Conservation (phyloP, 2,113 vertebrate genomes). For the Cygnus atratus region DNA sequence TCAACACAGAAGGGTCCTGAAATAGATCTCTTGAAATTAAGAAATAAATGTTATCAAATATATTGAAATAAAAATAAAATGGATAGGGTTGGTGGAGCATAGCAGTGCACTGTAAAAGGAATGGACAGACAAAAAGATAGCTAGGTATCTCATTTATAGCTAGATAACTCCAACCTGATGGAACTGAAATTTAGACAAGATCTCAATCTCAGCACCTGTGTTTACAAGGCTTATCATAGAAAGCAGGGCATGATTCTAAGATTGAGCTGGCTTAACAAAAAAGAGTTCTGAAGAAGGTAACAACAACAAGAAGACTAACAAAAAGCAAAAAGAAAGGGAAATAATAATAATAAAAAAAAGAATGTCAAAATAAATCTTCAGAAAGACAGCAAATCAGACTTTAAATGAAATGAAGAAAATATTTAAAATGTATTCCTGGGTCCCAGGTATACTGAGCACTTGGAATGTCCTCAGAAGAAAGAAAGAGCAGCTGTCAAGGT, state of each 20-base stretch:
- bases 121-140: neutral
- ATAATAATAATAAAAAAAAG: neutral
- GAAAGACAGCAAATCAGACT: neutral
- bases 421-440: neutral
- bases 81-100: accelerated
- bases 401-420: neutral
- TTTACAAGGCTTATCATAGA: neutral
- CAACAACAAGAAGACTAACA: neutral
- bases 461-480: neutral
- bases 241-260: neutral
- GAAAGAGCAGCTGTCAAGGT: neutral
- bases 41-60: neutral
- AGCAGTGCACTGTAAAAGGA: neutral
- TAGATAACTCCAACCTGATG: neutral
- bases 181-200: neutral
- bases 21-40: neutral
- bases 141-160: neutral
- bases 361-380: neutral
- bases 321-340: neutral
- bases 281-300: neutral
- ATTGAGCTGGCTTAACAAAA: neutral
- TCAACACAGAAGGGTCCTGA: neutral
- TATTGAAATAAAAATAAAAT: neutral
- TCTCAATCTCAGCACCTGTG: neutral
- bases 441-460: neutral